Conservation (phyloP, 2,888 invertebrate genomes). For the Vannuccia rotundouncinata region DNA sequence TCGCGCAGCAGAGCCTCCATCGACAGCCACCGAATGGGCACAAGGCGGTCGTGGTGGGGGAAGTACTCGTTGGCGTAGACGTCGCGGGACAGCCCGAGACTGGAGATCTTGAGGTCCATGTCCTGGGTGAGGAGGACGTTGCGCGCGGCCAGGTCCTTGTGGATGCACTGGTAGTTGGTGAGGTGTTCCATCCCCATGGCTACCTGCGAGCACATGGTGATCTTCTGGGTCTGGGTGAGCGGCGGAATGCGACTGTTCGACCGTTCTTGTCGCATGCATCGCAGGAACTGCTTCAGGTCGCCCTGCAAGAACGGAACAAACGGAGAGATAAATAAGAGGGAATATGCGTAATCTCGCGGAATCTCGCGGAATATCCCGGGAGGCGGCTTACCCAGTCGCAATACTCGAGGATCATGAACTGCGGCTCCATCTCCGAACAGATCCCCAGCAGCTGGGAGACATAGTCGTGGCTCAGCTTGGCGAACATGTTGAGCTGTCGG, state of each 20-base stretch:
- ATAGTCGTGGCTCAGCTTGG: conserved; percentile 72
- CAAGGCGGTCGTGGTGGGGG: conserved; percentile 67
- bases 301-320: too few relatives aligned
- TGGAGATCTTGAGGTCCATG: conserved; percentile 74
- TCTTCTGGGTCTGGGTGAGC: conserved; percentile 58
- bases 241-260: conserved; percentile 60
- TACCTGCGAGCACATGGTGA: conserved; percentile 63
- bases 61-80: conserved; percentile 83
- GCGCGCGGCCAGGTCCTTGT: conserved; percentile 81
- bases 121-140: conserved; percentile 78
- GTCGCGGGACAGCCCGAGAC: conserved; percentile 71
- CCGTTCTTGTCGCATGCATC: conserved; percentile 61
- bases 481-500: conserved; percentile 77
- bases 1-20: conserved; percentile 82
- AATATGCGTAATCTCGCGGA: too few relatives aligned
- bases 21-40: conserved; percentile 93
- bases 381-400: conserved; percentile 84
- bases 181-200: conserved; percentile 75
- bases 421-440: conserved; percentile 69
- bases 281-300: conserved; percentile 71
- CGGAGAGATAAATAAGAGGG: too few relatives aligned
- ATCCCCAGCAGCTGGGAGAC: conserved; percentile 72
- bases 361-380: too few relatives aligned
- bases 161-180: conserved; percentile 70
- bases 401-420: conserved; percentile 79